phyloP scores from a whole-genome alignment of 2,888 invertebrate genomes.

The Microplitis deprimator region DNA sequence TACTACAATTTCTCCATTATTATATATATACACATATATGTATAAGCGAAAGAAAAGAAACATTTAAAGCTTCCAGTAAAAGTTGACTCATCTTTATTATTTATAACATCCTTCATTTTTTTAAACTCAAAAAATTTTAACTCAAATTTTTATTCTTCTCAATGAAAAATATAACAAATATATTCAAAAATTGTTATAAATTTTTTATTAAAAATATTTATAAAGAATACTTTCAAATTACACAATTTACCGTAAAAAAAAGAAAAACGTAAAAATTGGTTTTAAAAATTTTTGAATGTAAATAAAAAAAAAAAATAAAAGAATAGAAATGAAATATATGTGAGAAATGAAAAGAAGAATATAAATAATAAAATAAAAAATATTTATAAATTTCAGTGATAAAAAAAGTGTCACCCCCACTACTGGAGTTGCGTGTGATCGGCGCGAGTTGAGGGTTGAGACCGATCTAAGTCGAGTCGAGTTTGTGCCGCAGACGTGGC shows the following conservation, averaged over 20 bases:
- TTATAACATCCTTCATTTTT: not conserved
- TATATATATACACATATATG: not conserved
- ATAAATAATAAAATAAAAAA: not conserved
- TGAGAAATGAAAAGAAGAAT: not conserved
- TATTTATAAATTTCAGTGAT: not conserved
- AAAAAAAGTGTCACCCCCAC: constrained; percentile 12
- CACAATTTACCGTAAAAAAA: too few relatives aligned
- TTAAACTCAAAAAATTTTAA: not conserved
- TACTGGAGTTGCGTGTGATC: constrained; percentile 29
- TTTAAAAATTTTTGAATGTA: not conserved
- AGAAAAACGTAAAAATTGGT: too few relatives aligned
- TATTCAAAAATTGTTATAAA: too few relatives aligned
- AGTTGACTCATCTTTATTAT: not conserved
- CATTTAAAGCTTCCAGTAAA: not conserved
- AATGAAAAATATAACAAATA: too few relatives aligned
- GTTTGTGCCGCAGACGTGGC: constrained; percentile 38
- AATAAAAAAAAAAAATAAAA: not conserved
- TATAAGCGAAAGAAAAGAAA: not conserved
- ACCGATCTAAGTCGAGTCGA: constrained; percentile 42
- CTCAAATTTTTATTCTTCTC: not conserved
- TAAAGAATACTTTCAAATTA: too few relatives aligned
- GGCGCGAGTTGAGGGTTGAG: constrained; percentile 37
- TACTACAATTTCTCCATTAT: not conserved
- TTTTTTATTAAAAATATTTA: too few relatives aligned
- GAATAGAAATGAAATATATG: not conserved